phyloP scores from a whole-genome alignment of 2,797 vertebrate genomes.

The Todus mexicanus region DNA sequence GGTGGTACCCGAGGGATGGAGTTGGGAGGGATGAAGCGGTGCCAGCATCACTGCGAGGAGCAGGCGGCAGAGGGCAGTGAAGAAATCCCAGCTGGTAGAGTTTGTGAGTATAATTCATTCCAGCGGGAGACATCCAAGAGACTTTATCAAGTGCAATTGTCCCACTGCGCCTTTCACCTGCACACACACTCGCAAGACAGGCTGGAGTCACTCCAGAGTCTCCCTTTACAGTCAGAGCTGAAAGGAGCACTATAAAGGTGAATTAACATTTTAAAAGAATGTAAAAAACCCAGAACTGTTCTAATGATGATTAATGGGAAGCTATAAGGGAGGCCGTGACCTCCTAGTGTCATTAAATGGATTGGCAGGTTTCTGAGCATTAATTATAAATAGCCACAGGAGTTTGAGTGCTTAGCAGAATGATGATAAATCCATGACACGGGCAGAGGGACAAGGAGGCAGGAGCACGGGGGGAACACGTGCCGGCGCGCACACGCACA shows the following conservation, averaged over 20 bases:
- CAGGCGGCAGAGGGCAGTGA: slow-evolving; percentile 24
- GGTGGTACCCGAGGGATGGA: not conserved
- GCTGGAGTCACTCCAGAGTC: slow-evolving; percentile 49
- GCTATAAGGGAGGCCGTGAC: slow-evolving; percentile 76
- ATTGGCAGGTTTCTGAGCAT: slow-evolving; percentile 80
- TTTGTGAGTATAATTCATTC: not conserved
- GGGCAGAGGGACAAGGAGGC: slow-evolving; percentile 43
- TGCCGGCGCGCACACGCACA: not conserved
- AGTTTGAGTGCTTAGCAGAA: slow-evolving; percentile 69
- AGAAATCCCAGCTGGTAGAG: slow-evolving; percentile 7
- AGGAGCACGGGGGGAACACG: not conserved
- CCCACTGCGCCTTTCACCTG: slow-evolving; percentile 51
- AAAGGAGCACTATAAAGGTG: slow-evolving; percentile 75
- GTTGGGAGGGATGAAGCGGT: not conserved
- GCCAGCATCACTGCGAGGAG: not conserved
- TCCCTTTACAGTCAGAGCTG: slow-evolving; percentile 70
- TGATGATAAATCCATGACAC: slow-evolving; percentile 72
- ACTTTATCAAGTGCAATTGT: slow-evolving; percentile 55
- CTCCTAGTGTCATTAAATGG: slow-evolving; percentile 78
- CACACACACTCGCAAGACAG: slow-evolving; percentile 7
- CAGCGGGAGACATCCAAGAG: slow-evolving; percentile 43
- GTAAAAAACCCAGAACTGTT: slow-evolving; percentile 76
- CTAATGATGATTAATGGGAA: slow-evolving; percentile 79
- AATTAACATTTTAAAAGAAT: slow-evolving; percentile 81
- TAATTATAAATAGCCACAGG: slow-evolving; percentile 80